Evolutionary conservation across 2,888 invertebrate genomes (phyloP), one percentile per base, ranked within the genome.

Genomic region (Miltochrista miniata): DNA sequence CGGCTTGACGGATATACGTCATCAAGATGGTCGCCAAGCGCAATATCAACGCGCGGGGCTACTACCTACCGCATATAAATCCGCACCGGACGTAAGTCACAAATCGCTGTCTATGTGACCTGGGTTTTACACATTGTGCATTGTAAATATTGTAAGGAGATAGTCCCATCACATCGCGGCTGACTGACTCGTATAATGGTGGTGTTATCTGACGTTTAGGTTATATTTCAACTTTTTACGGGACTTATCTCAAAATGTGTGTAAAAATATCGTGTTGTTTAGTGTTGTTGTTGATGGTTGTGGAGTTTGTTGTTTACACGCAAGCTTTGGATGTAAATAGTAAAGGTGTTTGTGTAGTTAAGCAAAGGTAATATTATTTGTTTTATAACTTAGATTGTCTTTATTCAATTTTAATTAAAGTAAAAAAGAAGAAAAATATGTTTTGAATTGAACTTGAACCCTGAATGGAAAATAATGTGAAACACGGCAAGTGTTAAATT

Each of bases 271-370:
- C 64, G 14, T 51, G 68, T 12, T 60, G 67, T 44, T 61, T 60
- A 67, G 40, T 56, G 29, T 45, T 69, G 34, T 38, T 68, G 15
- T 18, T 68, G 5, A 29, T 70, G 8, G 4, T 60, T 0, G 33
- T 68, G 10, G 48, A 55, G 39, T 59, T 68, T 18, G 14, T 63
- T 8, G 40, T 46, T 31, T 48, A 61, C 3, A 53, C 56, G 1
- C 53, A 64, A 7, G 54, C 72, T 24, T 64, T 83, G 46, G 68
- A 74, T 13, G 41, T 55, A 0, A 68, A 70, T 1, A 76, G 74
- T 5, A 54, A 66, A 11, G 83, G 83, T 24, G 81, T 78, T 1
- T 83, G 83, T 54, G 54, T 66, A 0, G 78, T 71, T 4, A 76
- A 64, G 51, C 65, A 73, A 47, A 79, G 76, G 82, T 81, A 43